Base-by-base conservation (phyloP, 2,888 invertebrate species). In the Esperia sulphurella region DNA sequence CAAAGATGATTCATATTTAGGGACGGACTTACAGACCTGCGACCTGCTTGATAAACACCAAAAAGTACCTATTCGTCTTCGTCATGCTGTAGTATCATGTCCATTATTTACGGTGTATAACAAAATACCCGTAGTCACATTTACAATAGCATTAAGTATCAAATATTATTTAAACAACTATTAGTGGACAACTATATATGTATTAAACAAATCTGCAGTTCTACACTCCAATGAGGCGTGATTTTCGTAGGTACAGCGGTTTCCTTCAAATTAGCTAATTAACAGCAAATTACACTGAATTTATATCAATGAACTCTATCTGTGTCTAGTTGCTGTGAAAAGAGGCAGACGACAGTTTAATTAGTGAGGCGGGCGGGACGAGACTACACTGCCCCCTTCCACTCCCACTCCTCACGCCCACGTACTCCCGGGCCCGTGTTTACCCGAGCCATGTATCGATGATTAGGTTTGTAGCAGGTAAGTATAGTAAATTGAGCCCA, bases 271-370 rank as follows among this genome's bases (percentile, higher is more conserved):
- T 35, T 35, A 35, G n/a, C 35, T 14, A 29, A 46, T 41, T 35
- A 46, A 28, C 46, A 13, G 30, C 29, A 29, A 33, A 47, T 54
- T 52, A 52, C 41, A 38, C 44, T 29, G 46, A 56, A 49, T 60
- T 61, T 64, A 68, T 21, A 21, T 68, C 61, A 65, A 65, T 63
- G 50, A 58, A 54, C 46, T 50, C 50, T 59, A 52, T 57, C 46
- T 45, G 43, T 43, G 55, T 9, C n/a, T 50, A 50, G 51, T 61
- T 57, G 55, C 54, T 53, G 49, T 51, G 50, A 45, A 55, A 62
- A 63, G 51, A 59, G 55, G 56, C 54, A 60, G 60, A 58, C 56
- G 67, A 65, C 66, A 68, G 65, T 65, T 70, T 68, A 71, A 71
- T 71, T 68, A 66, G 58, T 41, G 41, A 50, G 55, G 55, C 50